Evolutionary conservation across 2,888 invertebrate species (phyloP), one percentile per base, ranked within the genome.

Genomic region (Metalampra italica): DNA sequence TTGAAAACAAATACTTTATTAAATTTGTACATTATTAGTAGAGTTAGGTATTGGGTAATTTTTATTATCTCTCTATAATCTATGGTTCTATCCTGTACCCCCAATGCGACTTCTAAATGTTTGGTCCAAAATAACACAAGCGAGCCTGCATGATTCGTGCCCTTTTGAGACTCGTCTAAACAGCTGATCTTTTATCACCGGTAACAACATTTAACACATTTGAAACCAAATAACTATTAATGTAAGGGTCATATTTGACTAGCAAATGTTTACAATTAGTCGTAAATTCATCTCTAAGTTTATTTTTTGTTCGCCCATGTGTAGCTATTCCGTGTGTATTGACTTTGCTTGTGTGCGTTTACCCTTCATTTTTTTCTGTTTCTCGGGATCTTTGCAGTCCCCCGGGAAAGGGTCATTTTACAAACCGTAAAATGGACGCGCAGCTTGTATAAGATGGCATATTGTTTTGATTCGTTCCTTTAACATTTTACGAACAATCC

Each of bases 121-220:
- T 40, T 14, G 14, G 30, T 12, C 60, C 60, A 63, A 66, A 67
- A 61, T 61, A 58, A 55, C 53, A 57, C 57, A 60, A 60, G 60
- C 57, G 59, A 60, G 60, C 62, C 55, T 59, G 62, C 62, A 66
- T 66, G 66, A 63, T 53, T n/a, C n/a, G 45, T 57, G 62, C 65
- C 67, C 71, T 64, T 66, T 61, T 51, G 38, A 59, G 57, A 60
- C 58, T 52, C 47, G 52, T 50, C 61, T 61, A 61, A 72, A 71
- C 73, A 71, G 74, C 73, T 71, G 73, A 75, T 73, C 60, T 63
- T 65, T 59, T 66, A 65, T 66, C 66, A 62, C 65, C 62, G 60
- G 61, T 48, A 43, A 43, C 43, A 8, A 36, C n/a, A 3, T n/a
- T n/a, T n/a, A 9, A n/a, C 7, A 32, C n/a, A 36, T 36, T 36